phyloP scores from a whole-genome alignment of 2,113 vertebrate species.

The Alexandromys fortis region DNA sequence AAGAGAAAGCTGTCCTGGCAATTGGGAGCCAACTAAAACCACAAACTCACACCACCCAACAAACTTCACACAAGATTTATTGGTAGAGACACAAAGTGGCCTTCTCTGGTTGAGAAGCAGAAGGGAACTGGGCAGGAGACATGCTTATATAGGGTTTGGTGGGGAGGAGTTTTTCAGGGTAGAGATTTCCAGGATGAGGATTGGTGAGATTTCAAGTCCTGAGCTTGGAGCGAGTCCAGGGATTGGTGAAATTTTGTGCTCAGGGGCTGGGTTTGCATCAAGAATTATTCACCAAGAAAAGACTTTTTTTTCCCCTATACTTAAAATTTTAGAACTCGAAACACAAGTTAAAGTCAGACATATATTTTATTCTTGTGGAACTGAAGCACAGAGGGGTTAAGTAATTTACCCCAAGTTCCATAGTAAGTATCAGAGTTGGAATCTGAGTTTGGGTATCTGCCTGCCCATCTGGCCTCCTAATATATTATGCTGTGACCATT shows the following conservation, averaged over 20 bases:
- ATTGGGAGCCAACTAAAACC: background rate
- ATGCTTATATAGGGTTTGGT: background rate
- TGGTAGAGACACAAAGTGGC: background rate
- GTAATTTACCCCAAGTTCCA: background rate
- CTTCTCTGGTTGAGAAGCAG: background rate
- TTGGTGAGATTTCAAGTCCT: background rate
- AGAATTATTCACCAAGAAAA: background rate
- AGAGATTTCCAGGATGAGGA: background rate
- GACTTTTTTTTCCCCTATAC: no score
- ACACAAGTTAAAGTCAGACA: background rate
- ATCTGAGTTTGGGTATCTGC: background rate
- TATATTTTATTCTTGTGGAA: conserved; percentile 6
- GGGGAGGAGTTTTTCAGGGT: background rate
- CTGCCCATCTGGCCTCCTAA: background rate
- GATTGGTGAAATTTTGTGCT: background rate
- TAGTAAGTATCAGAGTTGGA: background rate
- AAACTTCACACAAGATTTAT: background rate
- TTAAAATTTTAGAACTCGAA: conserved; percentile 35
- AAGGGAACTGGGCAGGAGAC: background rate
- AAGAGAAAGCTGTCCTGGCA: background rate
- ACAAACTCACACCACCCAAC: background rate
- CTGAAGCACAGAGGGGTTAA: background rate
- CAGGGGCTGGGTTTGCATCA: background rate
- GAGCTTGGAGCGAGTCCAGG: background rate
- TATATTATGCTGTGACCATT: background rate